Percentiles rank a stretch among this genome's conserved stretches.
Evolutionary conservation across 1,140 invertebrate species (phyloP).

Genomic region (Branchinecta lynchi): DNA sequence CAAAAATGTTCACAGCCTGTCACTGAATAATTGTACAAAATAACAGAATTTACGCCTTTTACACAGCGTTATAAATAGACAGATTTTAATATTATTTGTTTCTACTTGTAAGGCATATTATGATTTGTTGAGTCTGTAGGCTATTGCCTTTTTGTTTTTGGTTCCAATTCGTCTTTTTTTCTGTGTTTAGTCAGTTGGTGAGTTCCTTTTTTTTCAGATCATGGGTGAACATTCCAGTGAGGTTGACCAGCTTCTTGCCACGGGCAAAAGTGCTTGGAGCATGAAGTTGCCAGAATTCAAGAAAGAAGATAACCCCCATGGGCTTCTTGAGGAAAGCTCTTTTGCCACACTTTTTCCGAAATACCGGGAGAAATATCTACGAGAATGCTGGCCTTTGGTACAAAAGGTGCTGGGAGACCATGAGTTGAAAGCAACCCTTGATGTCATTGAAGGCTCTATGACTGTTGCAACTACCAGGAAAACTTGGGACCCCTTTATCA

Average conservation of each 20-base stretch:
- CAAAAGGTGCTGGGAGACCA: constrained; percentile 64
- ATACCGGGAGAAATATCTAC: constrained; percentile 91
- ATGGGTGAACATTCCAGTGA: neutral
- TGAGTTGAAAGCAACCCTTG: constrained; percentile 74
- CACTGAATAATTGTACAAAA: no score
- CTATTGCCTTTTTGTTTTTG: no score
- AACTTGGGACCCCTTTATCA: constrained; percentile 97
- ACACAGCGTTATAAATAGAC: no score
- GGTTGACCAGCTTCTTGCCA: neutral
- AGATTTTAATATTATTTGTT: no score
- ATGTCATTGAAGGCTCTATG: constrained; percentile 90
- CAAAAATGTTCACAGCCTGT: no score
- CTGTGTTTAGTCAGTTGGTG: no score
- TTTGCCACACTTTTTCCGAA: constrained; percentile 70
- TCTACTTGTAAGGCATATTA: no score
- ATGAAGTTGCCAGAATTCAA: constrained; percentile 81
- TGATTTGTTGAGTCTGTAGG: no score
- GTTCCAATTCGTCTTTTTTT: no score
- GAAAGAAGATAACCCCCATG: constrained; percentile 76
- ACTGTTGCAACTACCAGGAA: constrained; percentile 86
- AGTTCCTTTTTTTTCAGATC: no score
- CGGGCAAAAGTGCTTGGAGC: constrained; percentile 45
- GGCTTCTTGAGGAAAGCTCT: constrained; percentile 54
- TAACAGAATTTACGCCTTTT: no score
- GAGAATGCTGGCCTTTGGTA: constrained; percentile 88